phyloP scores from a whole-genome alignment of 2,888 invertebrate species.

The Aquatica leii region DNA sequence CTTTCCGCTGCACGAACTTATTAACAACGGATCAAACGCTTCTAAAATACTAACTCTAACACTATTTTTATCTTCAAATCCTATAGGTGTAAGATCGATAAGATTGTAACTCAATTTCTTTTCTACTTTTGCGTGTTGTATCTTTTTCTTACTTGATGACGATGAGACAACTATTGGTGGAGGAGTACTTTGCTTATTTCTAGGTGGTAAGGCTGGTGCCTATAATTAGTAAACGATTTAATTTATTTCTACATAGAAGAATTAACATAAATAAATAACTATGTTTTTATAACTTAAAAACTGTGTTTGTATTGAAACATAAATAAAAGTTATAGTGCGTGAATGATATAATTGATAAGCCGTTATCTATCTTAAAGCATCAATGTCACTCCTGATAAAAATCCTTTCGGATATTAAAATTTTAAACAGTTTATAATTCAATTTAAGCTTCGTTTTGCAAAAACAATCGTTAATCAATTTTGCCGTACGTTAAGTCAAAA shows the following conservation, averaged over 20 bases:
- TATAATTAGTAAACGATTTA: conserved; percentile 27
- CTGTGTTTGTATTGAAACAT: no score
- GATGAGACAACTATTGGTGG: conserved; percentile 51
- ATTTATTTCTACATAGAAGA: not conserved
- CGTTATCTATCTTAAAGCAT: no score
- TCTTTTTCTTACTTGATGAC: conserved; percentile 30
- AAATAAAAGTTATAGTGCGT: no score
- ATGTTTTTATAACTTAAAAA: no score
- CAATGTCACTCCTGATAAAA: no score
- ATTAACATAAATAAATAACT: not conserved
- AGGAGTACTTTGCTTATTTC: conserved; percentile 51
- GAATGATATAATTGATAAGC: no score
- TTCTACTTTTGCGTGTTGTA: conserved; percentile 47
- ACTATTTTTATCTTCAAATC: conserved; percentile 62
- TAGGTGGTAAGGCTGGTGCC: conserved; percentile 57
- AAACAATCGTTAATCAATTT: no score
- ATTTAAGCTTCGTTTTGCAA: no score
- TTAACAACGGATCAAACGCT: conserved; percentile 86
- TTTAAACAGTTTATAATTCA: no score
- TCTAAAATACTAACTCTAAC: conserved; percentile 78
- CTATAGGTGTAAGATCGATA: conserved; percentile 65
- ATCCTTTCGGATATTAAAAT: no score
- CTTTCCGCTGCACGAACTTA: conserved; percentile 62
- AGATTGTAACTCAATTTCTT: conserved; percentile 58
- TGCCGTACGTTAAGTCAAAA: no score